These are phyloP conservation scores for Emydura subglobosa DNA, from an alignment of 2,113 vertebrate genomes.

Conservation along the genomic window DNA sequence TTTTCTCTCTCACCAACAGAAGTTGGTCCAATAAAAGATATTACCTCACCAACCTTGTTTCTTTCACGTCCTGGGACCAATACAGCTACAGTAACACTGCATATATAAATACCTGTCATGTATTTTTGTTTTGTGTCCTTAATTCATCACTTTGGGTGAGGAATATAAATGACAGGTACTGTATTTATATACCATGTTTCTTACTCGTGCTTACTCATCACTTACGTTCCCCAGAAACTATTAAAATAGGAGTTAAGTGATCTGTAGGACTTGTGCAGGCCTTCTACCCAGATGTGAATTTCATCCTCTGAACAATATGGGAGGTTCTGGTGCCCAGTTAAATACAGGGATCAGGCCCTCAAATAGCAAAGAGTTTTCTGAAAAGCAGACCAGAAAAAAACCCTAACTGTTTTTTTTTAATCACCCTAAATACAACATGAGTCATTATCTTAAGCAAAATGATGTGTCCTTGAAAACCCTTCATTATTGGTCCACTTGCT, in stretches of 20 bases:
- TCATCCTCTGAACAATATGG: background rate
- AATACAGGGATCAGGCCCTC: background rate
- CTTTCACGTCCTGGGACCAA: background rate
- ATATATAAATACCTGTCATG: conserved; percentile 13
- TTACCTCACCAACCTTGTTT: background rate
- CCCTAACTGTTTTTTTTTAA: background rate
- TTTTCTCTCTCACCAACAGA: too few relatives aligned
- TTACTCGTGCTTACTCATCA: fast-evolving
- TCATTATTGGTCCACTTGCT: background rate
- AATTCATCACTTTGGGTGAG: background rate
- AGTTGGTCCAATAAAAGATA: too few relatives aligned
- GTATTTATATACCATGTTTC: background rate
- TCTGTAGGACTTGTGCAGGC: background rate
- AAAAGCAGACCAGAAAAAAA: background rate
- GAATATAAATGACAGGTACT: background rate
- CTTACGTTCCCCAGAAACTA: too few relatives aligned
- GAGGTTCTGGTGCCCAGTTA: background rate
- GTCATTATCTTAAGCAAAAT: conserved; percentile 21
- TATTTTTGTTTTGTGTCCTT: background rate
- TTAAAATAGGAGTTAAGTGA: background rate
- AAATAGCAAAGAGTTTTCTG: background rate
- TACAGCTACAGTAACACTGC: background rate
- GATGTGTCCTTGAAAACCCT: conserved; percentile 27
- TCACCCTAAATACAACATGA: background rate
- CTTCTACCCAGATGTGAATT: background rate